phyloP scores from a whole-genome alignment of 2,888 invertebrate genomes.

The Pseudoips prasinana region DNA sequence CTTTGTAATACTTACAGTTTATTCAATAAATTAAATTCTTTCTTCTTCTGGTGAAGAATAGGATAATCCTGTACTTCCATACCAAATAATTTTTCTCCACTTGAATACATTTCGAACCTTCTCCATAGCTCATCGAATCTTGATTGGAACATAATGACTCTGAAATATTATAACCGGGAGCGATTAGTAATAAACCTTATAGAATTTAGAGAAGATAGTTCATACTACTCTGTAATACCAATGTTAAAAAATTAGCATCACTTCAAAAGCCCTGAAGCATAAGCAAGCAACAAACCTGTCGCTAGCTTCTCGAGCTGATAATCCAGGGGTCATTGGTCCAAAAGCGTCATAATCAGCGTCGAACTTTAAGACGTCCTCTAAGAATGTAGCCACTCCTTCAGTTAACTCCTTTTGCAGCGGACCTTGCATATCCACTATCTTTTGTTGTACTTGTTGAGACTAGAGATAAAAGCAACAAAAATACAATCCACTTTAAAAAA shows the following conservation, averaged over 20 bases:
- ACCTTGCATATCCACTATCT: conserved; percentile 88
- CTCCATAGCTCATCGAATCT: conserved; percentile 92
- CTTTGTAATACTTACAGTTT: conserved; percentile 88
- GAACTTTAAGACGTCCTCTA: conserved; percentile 85
- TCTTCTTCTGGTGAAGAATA: conserved; percentile 88
- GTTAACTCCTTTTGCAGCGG: conserved; percentile 87
- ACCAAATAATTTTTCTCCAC: conserved; percentile 92
- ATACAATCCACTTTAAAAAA: neutral
- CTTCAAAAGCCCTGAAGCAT: no score
- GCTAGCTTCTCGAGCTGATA: conserved; percentile 92
- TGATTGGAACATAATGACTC: conserved; percentile 88
- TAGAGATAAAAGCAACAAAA: conserved; percentile 31
- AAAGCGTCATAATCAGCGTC: conserved; percentile 87
- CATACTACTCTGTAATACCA: no score
- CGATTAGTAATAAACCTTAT: no score
- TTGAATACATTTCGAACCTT: conserved; percentile 90
- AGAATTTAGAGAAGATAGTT: no score
- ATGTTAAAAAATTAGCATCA: no score
- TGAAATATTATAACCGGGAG: conserved; percentile 33
- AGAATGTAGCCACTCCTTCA: conserved; percentile 86
- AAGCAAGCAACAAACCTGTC: no score
- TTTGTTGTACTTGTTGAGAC: conserved; percentile 87
- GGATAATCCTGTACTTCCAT: conserved; percentile 93
- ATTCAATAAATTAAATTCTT: conserved; percentile 91
- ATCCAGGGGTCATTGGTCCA: conserved; percentile 93